Evolutionary conservation across 2,888 invertebrate genomes (phyloP).

Genomic region (Apamea monoglypha): DNA sequence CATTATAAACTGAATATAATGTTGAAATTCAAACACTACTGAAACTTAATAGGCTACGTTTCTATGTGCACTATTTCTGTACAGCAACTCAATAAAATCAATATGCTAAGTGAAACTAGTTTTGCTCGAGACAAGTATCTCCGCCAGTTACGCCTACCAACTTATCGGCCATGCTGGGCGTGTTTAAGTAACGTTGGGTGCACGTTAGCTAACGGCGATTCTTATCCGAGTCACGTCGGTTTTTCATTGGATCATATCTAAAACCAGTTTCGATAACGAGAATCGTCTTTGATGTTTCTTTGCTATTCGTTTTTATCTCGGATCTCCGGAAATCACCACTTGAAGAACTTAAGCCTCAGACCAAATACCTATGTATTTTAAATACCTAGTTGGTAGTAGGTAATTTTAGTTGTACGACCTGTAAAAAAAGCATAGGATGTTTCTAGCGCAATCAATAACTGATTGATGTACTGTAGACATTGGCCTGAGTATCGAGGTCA

Average conservation of each 20-base stretch:
- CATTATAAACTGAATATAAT: neutral
- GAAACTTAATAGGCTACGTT: neutral
- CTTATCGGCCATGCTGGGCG: conserved; percentile 18
- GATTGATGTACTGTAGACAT: conserved; percentile 30
- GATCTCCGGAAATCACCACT: conserved; percentile 11
- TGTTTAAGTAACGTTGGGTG: conserved; percentile 31
- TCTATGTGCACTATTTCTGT: conserved; percentile 9
- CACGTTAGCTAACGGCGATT: conserved; percentile 34
- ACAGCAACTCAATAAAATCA: conserved; percentile 30
- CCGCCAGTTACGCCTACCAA: conserved; percentile 18
- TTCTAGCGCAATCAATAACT: conserved; percentile 28
- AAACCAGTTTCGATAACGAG: conserved; percentile 58
- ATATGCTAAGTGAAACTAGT: conserved; percentile 39
- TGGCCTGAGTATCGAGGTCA: conserved; percentile 32
- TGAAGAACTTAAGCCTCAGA: neutral
- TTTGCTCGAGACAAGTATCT: conserved; percentile 10
- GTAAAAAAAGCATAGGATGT: conserved; percentile 18
- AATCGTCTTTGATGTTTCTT: conserved; percentile 41
- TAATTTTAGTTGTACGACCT: neutral
- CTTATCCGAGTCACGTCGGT: conserved; percentile 52
- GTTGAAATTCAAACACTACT: neutral
- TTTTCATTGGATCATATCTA: conserved; percentile 60
- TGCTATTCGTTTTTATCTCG: conserved; percentile 15
- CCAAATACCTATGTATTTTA: neutral
- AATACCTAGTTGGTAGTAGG: neutral